These are phyloP conservation scores for Callopanchax toddi DNA, from an alignment of 2,113 vertebrate species.

Conservation along the genomic window DNA sequence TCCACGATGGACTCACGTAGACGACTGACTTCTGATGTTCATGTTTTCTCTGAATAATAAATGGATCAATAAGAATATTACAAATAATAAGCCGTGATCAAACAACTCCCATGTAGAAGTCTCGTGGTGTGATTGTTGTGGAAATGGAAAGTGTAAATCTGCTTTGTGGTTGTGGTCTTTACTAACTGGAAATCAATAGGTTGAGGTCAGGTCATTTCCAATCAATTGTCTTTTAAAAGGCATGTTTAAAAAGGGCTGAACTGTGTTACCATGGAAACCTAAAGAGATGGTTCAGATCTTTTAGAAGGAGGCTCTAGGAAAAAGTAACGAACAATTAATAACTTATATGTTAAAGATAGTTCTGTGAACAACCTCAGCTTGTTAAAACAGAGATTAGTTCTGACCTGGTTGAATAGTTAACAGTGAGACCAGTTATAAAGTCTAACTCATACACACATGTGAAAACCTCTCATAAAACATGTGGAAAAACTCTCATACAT, in stretches of 20 bases:
- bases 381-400: too few species aligned
- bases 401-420: too few species aligned
- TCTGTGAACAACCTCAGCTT: too few species aligned
- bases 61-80: constrained; percentile 5
- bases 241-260: constrained; percentile 9
- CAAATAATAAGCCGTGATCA: constrained; percentile 6
- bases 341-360: too few species aligned
- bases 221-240: constrained; percentile 2
- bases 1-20: constrained; percentile 29
- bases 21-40: constrained; percentile 34
- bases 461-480: too few species aligned
- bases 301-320: too few species aligned
- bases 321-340: too few species aligned
- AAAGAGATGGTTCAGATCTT: too few species aligned
- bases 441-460: too few species aligned
- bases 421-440: too few species aligned
- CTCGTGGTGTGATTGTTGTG: background rate
- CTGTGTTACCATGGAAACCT: background rate
- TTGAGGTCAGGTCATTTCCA: constrained; percentile 10
- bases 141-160: background rate
- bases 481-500: too few species aligned
- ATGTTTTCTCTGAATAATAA: constrained; percentile 17
- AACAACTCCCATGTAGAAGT: background rate
- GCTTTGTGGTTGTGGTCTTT: background rate
- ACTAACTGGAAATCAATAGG: constrained; percentile 18